These are phyloP conservation scores for Rhagoletis zephyria DNA, from an alignment of 1,140 invertebrate species.

Conservation along the genomic window DNA sequence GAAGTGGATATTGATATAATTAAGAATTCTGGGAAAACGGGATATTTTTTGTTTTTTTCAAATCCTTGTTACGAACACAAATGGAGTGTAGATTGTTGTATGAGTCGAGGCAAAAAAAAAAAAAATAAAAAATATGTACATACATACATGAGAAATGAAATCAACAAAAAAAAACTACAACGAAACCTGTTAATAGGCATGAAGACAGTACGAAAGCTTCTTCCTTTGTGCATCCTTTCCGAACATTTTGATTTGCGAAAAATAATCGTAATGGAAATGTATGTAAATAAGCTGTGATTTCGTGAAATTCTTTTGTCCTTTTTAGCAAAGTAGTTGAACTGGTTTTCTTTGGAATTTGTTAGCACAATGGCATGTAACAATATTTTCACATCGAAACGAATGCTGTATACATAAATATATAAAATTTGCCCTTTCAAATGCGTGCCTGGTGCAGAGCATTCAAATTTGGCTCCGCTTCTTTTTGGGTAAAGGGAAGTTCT, in stretches of 20 bases:
- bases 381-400: conserved; percentile 5
- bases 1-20: conserved; percentile 52
- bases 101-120: not conserved
- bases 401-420: not conserved
- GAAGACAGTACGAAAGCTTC: not conserved
- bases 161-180: not conserved
- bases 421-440: not conserved
- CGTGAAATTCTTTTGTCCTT: conserved; percentile 17
- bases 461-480: too few relatives aligned
- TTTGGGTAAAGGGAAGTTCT: too few relatives aligned
- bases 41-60: conserved; percentile 17
- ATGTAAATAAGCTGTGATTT: not conserved
- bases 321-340: conserved; percentile 23
- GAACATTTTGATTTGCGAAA: conserved; percentile 23
- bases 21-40: conserved; percentile 51
- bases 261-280: conserved; percentile 18
- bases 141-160: not conserved
- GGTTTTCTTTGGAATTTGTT: not conserved
- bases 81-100: not conserved
- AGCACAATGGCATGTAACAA: not conserved
- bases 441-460: not conserved
- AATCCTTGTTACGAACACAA: conserved; percentile 33
- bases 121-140: not conserved
- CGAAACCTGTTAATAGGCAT: conserved; percentile 29
- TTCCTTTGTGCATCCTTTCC: not conserved